Percentiles rank a stretch among this genome's conserved stretches.
Evolutionary conservation across 35 echinoderm and acorn worm genomes (phyloP).

Genomic region (Diadema setosum): DNA sequence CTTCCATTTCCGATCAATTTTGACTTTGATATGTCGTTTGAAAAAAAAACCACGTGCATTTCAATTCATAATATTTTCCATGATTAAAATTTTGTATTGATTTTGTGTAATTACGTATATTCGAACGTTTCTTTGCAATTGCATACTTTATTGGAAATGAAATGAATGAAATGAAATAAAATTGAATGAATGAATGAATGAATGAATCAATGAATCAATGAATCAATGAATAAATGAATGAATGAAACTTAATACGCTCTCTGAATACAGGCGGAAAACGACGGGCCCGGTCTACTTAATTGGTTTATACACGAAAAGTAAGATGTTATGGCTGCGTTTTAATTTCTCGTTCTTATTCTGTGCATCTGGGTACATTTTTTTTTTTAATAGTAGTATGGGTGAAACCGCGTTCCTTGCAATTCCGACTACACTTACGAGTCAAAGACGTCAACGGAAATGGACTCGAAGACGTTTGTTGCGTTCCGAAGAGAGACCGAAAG

Average conservation of each 20-base stretch:
- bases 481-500: background rate
- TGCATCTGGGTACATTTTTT: background rate
- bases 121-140: too few relatives aligned
- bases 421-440: background rate
- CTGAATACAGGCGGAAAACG: background rate
- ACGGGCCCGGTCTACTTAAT: background rate
- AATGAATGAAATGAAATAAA: too few relatives aligned
- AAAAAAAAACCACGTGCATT: too few relatives aligned
- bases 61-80: too few relatives aligned
- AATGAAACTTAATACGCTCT: background rate
- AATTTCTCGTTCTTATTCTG: background rate
- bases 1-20: too few relatives aligned
- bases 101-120: too few relatives aligned
- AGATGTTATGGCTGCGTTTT: background rate
- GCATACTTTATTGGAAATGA: too few relatives aligned
- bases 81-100: too few relatives aligned
- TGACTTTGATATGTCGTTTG: too few relatives aligned
- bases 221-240: too few relatives aligned
- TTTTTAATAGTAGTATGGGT: background rate
- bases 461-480: background rate
- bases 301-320: background rate
- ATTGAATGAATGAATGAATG: too few relatives aligned
- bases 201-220: too few relatives aligned
- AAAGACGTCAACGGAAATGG: background rate
- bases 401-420: background rate